A percentile compares a stretch with the other conserved stretches of the same genome.
Conservation (phyloP, 30 jellyfish, hydroid and myxozoan species). For the Hydractinia echinata region DNA sequence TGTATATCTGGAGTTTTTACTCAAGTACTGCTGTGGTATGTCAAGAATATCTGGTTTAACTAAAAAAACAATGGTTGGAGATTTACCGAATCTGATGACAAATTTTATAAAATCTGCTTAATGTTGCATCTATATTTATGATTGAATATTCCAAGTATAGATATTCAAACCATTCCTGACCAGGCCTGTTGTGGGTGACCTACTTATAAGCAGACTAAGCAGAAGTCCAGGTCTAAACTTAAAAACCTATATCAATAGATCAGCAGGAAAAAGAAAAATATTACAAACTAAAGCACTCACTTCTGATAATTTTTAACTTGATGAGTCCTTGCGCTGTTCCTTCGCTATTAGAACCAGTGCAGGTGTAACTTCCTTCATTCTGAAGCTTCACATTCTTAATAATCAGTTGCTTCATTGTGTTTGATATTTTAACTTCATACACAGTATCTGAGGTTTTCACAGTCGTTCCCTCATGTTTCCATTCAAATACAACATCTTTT, state of each 20-base stretch:
- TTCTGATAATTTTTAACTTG: neutral
- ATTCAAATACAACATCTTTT: neutral
- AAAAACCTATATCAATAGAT: too few relatives aligned
- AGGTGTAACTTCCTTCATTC: neutral
- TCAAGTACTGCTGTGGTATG: conserved; percentile 19
- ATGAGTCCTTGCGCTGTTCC: conserved; percentile 11
- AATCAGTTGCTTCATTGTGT: neutral
- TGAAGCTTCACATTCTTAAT: neutral
- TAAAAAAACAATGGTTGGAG: neutral
- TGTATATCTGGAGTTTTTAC: neutral
- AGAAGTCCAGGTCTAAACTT: too few relatives aligned
- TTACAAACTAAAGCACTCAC: neutral
- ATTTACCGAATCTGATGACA: too few relatives aligned
- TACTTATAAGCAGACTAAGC: too few relatives aligned
- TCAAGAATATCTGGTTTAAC: conserved; percentile 3
- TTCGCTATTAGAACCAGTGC: conserved; percentile 6
- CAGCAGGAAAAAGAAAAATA: too few relatives aligned
- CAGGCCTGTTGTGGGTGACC: too few relatives aligned
- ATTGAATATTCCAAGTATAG: too few relatives aligned
- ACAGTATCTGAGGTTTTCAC: neutral
- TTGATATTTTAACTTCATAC: neutral
- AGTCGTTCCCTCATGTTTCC: neutral
- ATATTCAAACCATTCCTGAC: too few relatives aligned
- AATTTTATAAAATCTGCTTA: too few relatives aligned
- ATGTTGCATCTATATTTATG: too few relatives aligned